Conservation (phyloP, 2,888 invertebrate genomes). For the Sthenelais limicola region DNA sequence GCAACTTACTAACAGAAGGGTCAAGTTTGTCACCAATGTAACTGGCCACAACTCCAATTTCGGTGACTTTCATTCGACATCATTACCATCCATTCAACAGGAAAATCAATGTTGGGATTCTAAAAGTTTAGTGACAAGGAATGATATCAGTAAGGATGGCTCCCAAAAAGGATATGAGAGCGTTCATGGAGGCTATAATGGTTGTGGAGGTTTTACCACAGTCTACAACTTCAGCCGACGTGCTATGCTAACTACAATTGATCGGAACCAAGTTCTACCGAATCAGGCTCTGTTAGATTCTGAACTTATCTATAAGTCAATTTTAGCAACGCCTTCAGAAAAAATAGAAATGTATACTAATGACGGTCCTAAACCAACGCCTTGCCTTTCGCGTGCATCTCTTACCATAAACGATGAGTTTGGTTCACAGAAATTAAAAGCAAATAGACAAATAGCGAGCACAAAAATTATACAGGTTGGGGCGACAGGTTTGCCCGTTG, state of each 20-base stretch:
- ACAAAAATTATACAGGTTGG: neutral
- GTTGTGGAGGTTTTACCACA: neutral
- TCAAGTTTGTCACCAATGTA: too few relatives aligned
- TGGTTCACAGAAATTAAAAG: too few relatives aligned
- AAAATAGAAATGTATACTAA: neutral
- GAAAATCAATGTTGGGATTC: too few relatives aligned
- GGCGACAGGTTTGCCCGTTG: neutral
- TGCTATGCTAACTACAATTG: neutral
- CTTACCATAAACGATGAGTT: too few relatives aligned
- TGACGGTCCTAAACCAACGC: neutral
- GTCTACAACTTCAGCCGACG: conserved; percentile 8
- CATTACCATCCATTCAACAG: too few relatives aligned
- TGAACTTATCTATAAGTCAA: neutral
- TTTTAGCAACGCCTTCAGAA: neutral
- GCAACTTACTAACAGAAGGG: too few relatives aligned
- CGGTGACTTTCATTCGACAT: too few relatives aligned
- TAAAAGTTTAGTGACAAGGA: too few relatives aligned
- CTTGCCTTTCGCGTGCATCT: neutral
- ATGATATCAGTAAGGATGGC: too few relatives aligned
- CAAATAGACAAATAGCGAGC: neutral
- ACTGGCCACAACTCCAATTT: too few relatives aligned
- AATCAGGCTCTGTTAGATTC: neutral
- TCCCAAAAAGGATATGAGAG: too few relatives aligned
- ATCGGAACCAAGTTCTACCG: neutral
- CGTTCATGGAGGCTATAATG: too few relatives aligned